Evolutionary conservation across 1,140 invertebrate genomes (phyloP).

Genomic region (Agraylea sexmaculata): DNA sequence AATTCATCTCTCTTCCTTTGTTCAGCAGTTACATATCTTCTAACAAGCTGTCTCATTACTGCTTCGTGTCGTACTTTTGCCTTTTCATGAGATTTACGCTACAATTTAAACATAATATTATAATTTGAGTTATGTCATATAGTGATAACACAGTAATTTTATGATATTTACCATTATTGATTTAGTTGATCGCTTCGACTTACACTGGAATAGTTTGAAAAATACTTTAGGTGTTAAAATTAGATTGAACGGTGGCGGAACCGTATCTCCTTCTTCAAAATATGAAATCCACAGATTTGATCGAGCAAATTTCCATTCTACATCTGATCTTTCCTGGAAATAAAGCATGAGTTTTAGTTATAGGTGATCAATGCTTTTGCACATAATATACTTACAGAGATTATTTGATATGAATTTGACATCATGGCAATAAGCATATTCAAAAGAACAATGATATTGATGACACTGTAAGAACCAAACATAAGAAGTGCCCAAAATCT

Average conservation of each 20-base stretch:
- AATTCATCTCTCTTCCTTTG: constrained; percentile 71
- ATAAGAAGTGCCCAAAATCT: constrained; percentile 78
- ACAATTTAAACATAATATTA: background rate
- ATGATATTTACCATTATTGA: constrained; percentile 44
- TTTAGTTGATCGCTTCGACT: constrained; percentile 38
- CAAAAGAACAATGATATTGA: constrained; percentile 83
- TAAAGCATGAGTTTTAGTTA: too few species aligned
- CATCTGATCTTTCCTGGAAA: constrained; percentile 67
- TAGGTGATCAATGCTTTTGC: too few species aligned
- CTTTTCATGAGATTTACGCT: constrained; percentile 62
- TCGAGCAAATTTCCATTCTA: constrained; percentile 86
- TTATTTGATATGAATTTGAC: constrained; percentile 89
- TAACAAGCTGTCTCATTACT: constrained; percentile 66
- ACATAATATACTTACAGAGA: constrained; percentile 60
- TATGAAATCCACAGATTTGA: constrained; percentile 89
- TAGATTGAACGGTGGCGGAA: constrained; percentile 82
- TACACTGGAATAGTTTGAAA: constrained; percentile 41
- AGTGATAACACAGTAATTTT: background rate
- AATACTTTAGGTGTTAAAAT: constrained; percentile 62
- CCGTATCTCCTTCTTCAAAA: constrained; percentile 73
- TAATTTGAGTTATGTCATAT: background rate
- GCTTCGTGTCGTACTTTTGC: constrained; percentile 55
- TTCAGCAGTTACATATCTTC: constrained; percentile 73
- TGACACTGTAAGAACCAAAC: constrained; percentile 82
- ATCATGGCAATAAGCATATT: constrained; percentile 97